Base-by-base conservation (phyloP, 1,140 invertebrate species). In the Samia ricini region DNA sequence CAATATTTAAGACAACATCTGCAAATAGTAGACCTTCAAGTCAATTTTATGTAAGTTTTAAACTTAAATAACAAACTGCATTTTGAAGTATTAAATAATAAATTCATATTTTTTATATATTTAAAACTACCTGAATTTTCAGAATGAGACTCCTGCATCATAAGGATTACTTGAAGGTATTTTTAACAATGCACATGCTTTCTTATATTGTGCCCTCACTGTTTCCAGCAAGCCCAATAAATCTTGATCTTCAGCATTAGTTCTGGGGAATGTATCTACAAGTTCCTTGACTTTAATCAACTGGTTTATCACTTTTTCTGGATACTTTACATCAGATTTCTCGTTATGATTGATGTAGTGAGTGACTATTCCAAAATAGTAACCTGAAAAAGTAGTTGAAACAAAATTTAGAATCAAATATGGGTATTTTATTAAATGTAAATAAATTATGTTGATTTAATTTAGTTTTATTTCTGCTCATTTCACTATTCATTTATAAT, bases 161-260 rank as follows among this genome's bases (percentile, higher is more conserved):
- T 94, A 93, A 19, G 93, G 84, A 71, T 88, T 90, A 20, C 57
- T 71, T 2, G 88, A 78, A 66, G 91, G 83, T 66, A 94, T 91
- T 86, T 95, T 95, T 10, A 94, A 79, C 18, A 94, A 72, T 0
- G 94, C 92, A 81, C 93, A 94, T n/a, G 94, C 85, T 71, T 93
- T 94, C 60, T 93, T 94, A 79, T 93, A 95, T 54, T 94, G 91
- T 2, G 91, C 92, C 73, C 95, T 92, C 36, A 96, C 94, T 36
- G 87, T 84, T 66, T 95, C 92, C 18, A 93, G 77, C 24, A 85
- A 76, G n/a, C 85, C 89, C 58, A 94, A 73, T 67, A 95, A 92
- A 78, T 96, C 94, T 24, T 92, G 78, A 1, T 93, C 85, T 51
- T 93, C 92, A 24, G 92, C 90, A 77, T 96, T 96, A n/a, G 79